Evolutionary conservation across 2,888 invertebrate genomes (phyloP), one percentile per base, ranked within the genome.

Genomic region (Agrochola lychnidis): DNA sequence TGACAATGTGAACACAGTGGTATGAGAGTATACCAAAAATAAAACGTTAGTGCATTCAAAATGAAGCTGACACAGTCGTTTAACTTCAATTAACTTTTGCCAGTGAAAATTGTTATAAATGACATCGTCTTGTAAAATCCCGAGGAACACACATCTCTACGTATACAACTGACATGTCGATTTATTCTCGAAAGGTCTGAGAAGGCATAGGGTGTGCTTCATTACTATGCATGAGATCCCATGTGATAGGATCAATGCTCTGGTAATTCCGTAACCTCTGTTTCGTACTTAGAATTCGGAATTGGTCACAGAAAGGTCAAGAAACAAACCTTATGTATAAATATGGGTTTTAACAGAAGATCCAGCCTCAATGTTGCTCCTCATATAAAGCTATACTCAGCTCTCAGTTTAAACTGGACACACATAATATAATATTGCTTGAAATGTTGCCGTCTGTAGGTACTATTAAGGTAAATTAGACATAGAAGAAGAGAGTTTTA

Each of bases 101-200:
- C 14, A 59, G 30, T 22, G 14, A 30, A 61, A 59, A 78, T 82
- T 82, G 51, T 66, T 66, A 57, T 62, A 70, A 70, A 70, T 70
- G 40, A 40, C 25, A 62, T 42, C 56, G 19, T n/a, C 40, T 30
- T 40, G 22, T 45, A 7, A 59, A 40, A 57, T 51, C n/a, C n/a
- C 5, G 12, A 36, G 9, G 4, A 30, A 40, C 25, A 30, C 19
- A 25, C 16, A 74, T 76, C 30, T 22, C 40, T 30, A 66, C 30
- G 10, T 57, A n/a, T 30, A 53, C 42, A 53, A 76, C 30, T 25
- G 56, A 56, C 25, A 30, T 40, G 30, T 45, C 22, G 30, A 14
- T 64, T 64, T 64, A 57, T 76, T 79, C 45, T 82, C 64, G 82
- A 70, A 82, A 64, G 64, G 53, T 70, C 64, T 82, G n/a, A 70